A percentile compares a stretch with the other conserved stretches of the same genome.
phyloP scores from a whole-genome alignment of 2,888 invertebrate genomes.

The Chloroclysta siterata region DNA sequence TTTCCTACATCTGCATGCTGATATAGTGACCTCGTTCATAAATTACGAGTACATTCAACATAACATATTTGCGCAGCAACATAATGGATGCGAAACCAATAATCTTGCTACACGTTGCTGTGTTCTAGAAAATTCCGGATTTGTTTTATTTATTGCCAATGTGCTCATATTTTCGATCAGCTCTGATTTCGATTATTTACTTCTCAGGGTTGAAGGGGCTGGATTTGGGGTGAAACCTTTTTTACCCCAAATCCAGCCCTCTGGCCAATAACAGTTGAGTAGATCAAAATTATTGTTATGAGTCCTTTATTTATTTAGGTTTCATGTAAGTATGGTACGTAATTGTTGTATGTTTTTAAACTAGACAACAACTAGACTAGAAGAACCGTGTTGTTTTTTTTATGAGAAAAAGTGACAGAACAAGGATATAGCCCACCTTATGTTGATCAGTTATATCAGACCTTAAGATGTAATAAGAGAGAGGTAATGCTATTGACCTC shows the following conservation, averaged over 20 bases:
- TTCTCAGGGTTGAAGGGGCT: too few relatives aligned
- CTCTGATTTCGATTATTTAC: background rate
- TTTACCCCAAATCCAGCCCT: background rate
- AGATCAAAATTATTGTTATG: background rate
- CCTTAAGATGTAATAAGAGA: too few relatives aligned
- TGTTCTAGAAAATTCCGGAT: slow-evolving; percentile 13
- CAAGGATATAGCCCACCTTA: too few relatives aligned
- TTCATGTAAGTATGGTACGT: background rate
- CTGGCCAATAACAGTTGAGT: background rate
- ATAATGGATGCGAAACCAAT: slow-evolving; percentile 50
- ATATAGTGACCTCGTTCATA: slow-evolving; percentile 45
- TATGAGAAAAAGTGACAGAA: too few relatives aligned
- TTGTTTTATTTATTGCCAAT: slow-evolving; percentile 5
- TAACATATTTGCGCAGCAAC: slow-evolving; percentile 43
- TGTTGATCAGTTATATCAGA: too few relatives aligned
- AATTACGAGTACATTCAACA: slow-evolving; percentile 44
- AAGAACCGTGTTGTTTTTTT: too few relatives aligned
- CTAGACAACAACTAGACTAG: too few relatives aligned
- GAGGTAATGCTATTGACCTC: too few relatives aligned
- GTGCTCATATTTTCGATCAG: background rate
- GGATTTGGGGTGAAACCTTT: background rate
- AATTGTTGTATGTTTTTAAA: background rate
- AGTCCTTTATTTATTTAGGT: background rate
- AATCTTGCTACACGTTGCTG: slow-evolving; percentile 26
- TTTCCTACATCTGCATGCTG: slow-evolving; percentile 36